A percentile compares a stretch with the other conserved stretches of the same genome.
phyloP scores from a whole-genome alignment of 1,140 invertebrate genomes.

The Tetramorium parvispinum region DNA sequence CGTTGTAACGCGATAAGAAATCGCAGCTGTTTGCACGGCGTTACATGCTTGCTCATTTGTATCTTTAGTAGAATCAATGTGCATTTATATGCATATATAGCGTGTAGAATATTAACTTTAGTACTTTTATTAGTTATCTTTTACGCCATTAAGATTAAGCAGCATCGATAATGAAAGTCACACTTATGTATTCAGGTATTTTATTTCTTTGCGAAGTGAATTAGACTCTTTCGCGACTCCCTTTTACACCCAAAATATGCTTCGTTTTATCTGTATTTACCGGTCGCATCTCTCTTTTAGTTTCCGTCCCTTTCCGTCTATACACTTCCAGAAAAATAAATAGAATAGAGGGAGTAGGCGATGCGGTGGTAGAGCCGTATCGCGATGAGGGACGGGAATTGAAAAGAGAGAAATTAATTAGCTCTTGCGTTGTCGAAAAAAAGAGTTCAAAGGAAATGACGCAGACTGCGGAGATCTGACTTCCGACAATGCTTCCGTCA shows the following conservation, averaged over 20 bases:
- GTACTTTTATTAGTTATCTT: neutral
- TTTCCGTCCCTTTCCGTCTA: neutral
- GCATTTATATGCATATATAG: neutral
- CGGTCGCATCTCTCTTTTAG: slow-evolving; percentile 1
- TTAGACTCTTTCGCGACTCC: neutral
- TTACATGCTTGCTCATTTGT: slow-evolving; percentile 6
- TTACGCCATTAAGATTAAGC: neutral
- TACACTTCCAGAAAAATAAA: slow-evolving; percentile 73
- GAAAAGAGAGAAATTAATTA: slow-evolving; percentile 79
- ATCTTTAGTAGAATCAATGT: slow-evolving; percentile 8
- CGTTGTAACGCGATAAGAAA: slow-evolving; percentile 28
- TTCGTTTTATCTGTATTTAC: slow-evolving; percentile 9
- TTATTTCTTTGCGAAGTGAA: neutral
- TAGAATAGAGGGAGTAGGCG: slow-evolving; percentile 58
- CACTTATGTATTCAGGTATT: neutral
- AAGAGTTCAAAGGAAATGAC: slow-evolving; percentile 80
- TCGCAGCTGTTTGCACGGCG: neutral
- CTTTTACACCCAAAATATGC: neutral
- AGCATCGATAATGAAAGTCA: neutral
- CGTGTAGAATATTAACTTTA: neutral
- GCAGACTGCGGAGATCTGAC: slow-evolving; percentile 71
- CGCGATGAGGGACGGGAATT: neutral
- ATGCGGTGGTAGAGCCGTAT: neutral
- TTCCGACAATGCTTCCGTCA: slow-evolving; percentile 65
- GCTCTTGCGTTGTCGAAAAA: slow-evolving; percentile 77